phyloP scores from a whole-genome alignment of 2,888 invertebrate species.

The Stictocephala bisonia region DNA sequence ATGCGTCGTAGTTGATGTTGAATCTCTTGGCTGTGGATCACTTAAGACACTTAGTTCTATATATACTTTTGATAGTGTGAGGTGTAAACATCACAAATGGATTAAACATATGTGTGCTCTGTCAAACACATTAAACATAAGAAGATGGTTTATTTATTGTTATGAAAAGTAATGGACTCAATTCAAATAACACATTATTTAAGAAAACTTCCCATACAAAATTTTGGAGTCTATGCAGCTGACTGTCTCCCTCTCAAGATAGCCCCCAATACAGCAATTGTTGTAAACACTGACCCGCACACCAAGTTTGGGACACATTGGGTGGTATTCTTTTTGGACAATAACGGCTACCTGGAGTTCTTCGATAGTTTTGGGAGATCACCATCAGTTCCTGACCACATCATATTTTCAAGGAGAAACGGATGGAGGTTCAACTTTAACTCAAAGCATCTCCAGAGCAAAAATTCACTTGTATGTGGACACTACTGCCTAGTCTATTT shows the following conservation, averaged over 20 bases:
- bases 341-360: not conserved
- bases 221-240: not conserved
- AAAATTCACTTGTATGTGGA: not conserved
- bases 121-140: not conserved
- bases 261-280: not conserved
- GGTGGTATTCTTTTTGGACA: not conserved
- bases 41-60: not conserved
- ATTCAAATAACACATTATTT: not conserved
- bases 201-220: not conserved
- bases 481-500: not conserved
- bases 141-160: no score
- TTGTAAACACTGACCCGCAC: constrained; percentile 4
- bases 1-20: not conserved
- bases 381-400: not conserved
- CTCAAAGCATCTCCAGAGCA: not conserved
- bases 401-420: not conserved
- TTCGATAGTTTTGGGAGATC: not conserved
- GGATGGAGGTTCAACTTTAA: not conserved
- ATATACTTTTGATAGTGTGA: not conserved
- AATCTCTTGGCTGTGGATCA: not conserved
- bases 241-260: not conserved
- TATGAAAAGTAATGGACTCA: constrained; percentile 2
- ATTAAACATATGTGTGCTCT: not conserved
- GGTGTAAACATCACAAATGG: not conserved
- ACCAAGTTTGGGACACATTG: not conserved